phyloP scores from a whole-genome alignment of 2,888 invertebrate genomes.

The Rotaria magnacalcarata region DNA sequence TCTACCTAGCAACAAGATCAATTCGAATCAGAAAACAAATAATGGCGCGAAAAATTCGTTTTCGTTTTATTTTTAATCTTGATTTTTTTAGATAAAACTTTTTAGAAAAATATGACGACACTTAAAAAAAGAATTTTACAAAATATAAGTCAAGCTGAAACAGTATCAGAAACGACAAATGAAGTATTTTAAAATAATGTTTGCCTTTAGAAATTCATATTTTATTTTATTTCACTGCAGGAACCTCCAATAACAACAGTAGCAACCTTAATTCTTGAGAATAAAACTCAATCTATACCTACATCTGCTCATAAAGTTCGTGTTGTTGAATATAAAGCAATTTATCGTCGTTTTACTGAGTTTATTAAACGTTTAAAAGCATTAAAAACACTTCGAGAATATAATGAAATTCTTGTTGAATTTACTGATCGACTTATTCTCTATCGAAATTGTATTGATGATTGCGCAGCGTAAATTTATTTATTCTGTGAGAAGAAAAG shows the following conservation, averaged over 20 bases:
- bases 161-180: not conserved
- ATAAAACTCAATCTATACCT: not conserved
- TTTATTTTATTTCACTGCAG: not conserved
- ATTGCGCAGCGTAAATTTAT: not conserved
- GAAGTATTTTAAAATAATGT: not conserved
- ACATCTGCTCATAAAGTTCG: not conserved
- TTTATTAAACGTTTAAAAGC: constrained; percentile 13
- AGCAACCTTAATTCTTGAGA: not conserved
- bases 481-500: too few relatives aligned
- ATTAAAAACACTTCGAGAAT: constrained; percentile 12
- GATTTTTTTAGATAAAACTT: not conserved
- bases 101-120: not conserved
- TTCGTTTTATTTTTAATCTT: not conserved
- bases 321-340: not conserved
- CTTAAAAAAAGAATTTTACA: constrained; percentile 27
- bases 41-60: not conserved
- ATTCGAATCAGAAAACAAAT: not conserved
- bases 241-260: not conserved
- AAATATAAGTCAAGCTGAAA: not conserved
- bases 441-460: constrained; percentile 6
- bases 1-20: not conserved
- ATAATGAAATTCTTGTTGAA: not conserved
- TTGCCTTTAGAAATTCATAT: not conserved
- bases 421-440: not conserved
- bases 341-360: not conserved